phyloP scores from a whole-genome alignment of 2,888 invertebrate species.

The Eupithecia exiguata region DNA sequence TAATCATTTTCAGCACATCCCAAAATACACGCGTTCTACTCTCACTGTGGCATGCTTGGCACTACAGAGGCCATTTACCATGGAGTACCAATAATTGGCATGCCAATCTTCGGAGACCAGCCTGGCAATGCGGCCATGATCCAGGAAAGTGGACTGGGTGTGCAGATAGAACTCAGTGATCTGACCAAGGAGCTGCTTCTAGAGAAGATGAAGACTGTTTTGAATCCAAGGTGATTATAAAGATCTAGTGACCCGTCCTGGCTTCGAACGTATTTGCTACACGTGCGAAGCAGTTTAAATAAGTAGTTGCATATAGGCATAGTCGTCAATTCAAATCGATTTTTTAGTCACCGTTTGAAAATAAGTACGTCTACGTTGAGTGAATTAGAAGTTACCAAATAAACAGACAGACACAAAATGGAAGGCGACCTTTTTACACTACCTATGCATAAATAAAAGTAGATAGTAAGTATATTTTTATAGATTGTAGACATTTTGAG shows the following conservation, averaged over 20 bases:
- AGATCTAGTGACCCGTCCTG: slow-evolving; percentile 11
- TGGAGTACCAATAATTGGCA: slow-evolving; percentile 83
- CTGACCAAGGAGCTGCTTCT: slow-evolving; percentile 77
- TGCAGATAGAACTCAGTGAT: slow-evolving; percentile 68
- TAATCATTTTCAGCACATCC: slow-evolving; percentile 53
- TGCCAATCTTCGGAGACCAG: slow-evolving; percentile 85
- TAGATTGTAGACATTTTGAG: slow-evolving; percentile 14
- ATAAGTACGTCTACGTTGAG: too few species aligned
- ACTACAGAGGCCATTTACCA: slow-evolving; percentile 83
- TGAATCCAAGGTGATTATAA: slow-evolving; percentile 77
- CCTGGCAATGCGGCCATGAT: slow-evolving; percentile 80
- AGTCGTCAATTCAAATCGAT: too few species aligned
- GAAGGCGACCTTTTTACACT: too few species aligned
- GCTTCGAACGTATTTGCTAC: neutral
- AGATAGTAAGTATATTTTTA: neutral
- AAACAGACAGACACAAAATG: too few species aligned
- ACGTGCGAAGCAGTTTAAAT: too few species aligned
- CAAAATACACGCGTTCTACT: slow-evolving; percentile 76
- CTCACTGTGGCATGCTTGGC: slow-evolving; percentile 84
- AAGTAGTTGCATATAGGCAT: too few species aligned
- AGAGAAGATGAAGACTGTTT: slow-evolving; percentile 74
- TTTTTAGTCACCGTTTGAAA: too few species aligned
- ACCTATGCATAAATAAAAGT: too few species aligned
- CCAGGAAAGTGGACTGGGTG: slow-evolving; percentile 81
- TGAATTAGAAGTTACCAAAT: too few species aligned